Evolutionary conservation across 1,140 invertebrate genomes (phyloP).

Genomic region (Musca domestica): DNA sequence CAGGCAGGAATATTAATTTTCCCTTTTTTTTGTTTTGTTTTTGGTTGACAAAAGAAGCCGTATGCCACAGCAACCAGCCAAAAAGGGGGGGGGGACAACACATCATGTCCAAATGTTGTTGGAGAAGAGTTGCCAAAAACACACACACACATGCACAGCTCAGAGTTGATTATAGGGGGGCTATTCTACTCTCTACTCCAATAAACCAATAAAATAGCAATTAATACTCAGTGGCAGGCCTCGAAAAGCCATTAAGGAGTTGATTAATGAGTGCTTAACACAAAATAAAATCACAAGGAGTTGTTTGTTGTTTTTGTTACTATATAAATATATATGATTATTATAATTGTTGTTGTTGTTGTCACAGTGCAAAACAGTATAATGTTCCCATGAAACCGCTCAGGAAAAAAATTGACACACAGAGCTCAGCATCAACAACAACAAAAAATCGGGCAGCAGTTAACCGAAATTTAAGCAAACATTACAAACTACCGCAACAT

Average conservation of each 20-base stretch:
- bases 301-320: neutral
- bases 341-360: neutral
- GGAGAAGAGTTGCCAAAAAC: neutral
- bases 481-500: no score
- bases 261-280: slow-evolving; percentile 18
- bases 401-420: no score
- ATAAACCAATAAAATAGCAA: slow-evolving; percentile 18
- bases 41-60: no score
- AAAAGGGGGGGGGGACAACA: no score
- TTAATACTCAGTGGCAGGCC: slow-evolving; percentile 18
- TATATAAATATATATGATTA: no score
- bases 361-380: neutral
- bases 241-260: slow-evolving; percentile 20
- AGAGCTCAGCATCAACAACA: neutral
- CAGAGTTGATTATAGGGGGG: no score
- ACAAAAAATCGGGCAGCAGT: slow-evolving; percentile 8
- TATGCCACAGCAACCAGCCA: no score
- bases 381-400: neutral
- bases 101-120: neutral
- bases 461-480: no score
- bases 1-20: no score
- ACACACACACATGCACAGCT: neutral
- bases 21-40: no score
- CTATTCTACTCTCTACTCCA: neutral
- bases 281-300: slow-evolving; percentile 14